Conservation (phyloP, 2,797 vertebrate genomes). For the Hippopotamyrus pictus region DNA sequence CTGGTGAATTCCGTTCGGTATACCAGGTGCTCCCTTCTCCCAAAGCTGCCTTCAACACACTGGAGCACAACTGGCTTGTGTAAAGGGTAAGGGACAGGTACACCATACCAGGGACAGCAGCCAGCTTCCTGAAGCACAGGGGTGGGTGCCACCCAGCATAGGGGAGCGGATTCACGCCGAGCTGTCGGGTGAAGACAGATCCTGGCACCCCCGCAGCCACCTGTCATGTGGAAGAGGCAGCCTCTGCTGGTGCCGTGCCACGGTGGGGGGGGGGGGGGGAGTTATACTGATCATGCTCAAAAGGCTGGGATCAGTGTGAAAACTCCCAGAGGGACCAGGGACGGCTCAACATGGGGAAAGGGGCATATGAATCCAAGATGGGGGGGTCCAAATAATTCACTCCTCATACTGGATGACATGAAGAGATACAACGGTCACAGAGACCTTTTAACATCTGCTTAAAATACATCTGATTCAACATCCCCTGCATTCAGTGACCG, state of each 20-base stretch:
- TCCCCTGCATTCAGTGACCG: background rate
- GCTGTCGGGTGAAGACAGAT: background rate
- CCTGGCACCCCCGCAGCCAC: constrained; percentile 6
- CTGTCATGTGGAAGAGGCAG: constrained; percentile 6
- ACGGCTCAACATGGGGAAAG: background rate
- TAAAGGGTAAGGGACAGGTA: background rate
- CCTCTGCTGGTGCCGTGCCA: background rate
- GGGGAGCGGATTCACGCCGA: background rate
- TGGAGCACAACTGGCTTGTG: background rate
- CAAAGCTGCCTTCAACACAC: background rate
- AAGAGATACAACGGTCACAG: background rate
- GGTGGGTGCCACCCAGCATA: background rate
- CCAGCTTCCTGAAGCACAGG: background rate
- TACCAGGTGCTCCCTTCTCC: background rate
- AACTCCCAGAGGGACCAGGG: background rate
- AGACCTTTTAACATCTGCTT: background rate
- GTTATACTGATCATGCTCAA: background rate
- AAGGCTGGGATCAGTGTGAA: background rate
- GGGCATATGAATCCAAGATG: background rate
- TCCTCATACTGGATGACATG: background rate
- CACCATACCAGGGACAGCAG: background rate
- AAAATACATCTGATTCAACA: background rate
- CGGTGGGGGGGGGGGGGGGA: background rate
- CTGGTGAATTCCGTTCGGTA: background rate
- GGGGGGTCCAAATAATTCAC: background rate